Base-by-base conservation (phyloP, 2,113 vertebrate species). In the Plecotus auritus region DNA sequence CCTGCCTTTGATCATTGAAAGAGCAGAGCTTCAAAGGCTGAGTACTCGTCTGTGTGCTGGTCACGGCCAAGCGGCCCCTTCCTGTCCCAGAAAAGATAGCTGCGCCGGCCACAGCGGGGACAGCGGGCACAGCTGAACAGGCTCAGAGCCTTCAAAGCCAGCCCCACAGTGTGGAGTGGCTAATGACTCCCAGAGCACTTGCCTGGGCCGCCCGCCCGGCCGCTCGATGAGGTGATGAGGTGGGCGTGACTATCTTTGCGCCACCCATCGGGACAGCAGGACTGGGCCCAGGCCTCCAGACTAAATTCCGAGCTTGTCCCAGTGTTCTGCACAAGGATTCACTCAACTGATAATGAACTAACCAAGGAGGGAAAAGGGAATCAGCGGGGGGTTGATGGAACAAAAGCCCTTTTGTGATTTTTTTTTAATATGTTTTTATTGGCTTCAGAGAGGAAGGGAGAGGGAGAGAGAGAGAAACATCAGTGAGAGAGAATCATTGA, bases 1-100 rank as follows among this genome's bases (percentile, higher is more conserved):
- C 12, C 0, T 70, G 37, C 85, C 94, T 98, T 96, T 96, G 94
- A 94, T 88, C 0, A 0, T 18, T 28, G 54, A 0, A 0, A 59
- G 91, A 67, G 91, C 91, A 54, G 13, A 61, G 85, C 77, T 30
- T 97, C 82, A 93, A 86, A 95, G 74, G 82, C 88, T 35, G 47
- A 32, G 4, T 2, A 1, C 64, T 84, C 66, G 28, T 51, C 67
- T 72, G 61, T 1, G 42, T 70, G 86, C 0, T 81, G 13, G 23
- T 9, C 56, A 12, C 0, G 28, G 0, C 0, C 32, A 81, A 59
- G 73, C 86, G 85, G 83, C 49, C 83, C 35, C 59, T 20, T 16
- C 20, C 8, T n/a, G 30, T 80, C 59, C 64, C 69, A 85, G 91
- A 80, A 45, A 64, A 35, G 81, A 72, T 1, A 61, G 32, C 0